Evolutionary conservation across 1,140 invertebrate genomes (phyloP), one percentile per base, ranked within the genome.

Genomic region (Bombus picipes): DNA sequence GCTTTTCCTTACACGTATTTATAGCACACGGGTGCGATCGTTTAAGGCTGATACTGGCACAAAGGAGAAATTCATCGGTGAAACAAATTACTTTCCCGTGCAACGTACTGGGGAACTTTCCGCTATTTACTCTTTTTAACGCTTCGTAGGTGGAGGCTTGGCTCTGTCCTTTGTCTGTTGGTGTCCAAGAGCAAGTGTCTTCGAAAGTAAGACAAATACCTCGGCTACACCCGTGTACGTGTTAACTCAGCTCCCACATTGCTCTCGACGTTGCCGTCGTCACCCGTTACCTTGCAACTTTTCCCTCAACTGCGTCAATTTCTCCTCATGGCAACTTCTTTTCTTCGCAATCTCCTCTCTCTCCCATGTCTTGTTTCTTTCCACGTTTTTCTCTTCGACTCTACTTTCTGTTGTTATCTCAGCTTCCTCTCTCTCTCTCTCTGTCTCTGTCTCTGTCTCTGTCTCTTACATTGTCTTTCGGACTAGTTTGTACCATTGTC

Each of bases 291-390:
- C 22, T 39, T 2, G 15, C 32, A 83, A 75, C 73, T 83, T 83
- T 68, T 66, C 72, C 41, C 41, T 32, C 43, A 57, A 81, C 73
- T 39, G 8, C 62, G 41, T 83, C 81, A 75, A 66, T 83, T 76
- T n/a, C 81, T 22, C 43, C 43, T 12, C 81, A 25, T 13, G 15
- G 68, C 22, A 83, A 68, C 47, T 76, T 47, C 37, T 32, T 75
- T 15, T 28, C 15, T 6, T 43, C 37, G 39, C n/a, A 66, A 75
- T 75, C 41, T 41, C 66, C 71, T 25, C 28, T 6, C 32, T n/a
- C 59, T 13, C 12, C 8, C n/a, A 22, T 32, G 41, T 47, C 15
- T 13, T 5, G 28, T 34, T 32, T 13, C 57, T 4, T 41, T 32
- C 6, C n/a, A 15, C 34, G 6, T 37, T 37, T 53, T 68, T 18